These are phyloP conservation scores for Callaeas wilsoni DNA, from an alignment of 2,113 vertebrate genomes.

Conservation along the genomic window DNA sequence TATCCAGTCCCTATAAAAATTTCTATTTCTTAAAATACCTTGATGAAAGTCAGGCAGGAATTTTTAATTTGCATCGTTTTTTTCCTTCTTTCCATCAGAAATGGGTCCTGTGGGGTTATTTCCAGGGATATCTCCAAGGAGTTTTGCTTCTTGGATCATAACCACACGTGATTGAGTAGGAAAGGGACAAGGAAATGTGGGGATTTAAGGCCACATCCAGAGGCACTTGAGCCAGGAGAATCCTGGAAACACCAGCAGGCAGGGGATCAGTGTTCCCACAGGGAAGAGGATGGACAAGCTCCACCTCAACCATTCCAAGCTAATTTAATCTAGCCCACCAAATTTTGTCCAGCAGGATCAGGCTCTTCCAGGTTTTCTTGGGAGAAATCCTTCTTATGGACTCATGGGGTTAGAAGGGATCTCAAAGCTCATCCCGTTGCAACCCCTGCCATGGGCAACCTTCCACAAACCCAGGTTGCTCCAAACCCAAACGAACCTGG, in stretches of 20 bases:
- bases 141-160: accelerated
- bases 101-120: accelerated
- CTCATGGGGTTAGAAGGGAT: neutral
- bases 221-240: neutral
- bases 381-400: neutral
- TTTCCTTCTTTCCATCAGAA: neutral
- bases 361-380: neutral
- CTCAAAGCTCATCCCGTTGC: neutral
- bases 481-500: neutral
- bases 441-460: neutral
- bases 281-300: neutral
- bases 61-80: neutral
- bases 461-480: neutral
- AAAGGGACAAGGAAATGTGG: neutral
- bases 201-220: neutral
- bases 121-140: neutral
- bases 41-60: neutral
- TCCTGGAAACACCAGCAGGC: neutral
- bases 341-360: neutral
- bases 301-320: neutral
- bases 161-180: neutral
- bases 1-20: neutral
- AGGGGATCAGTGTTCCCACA: neutral
- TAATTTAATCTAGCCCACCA: neutral
- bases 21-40: neutral